A percentile compares a stretch with the other conserved stretches of the same genome.
Evolutionary conservation across 2,888 invertebrate species (phyloP).

Genomic region (Caradrina kadenii): DNA sequence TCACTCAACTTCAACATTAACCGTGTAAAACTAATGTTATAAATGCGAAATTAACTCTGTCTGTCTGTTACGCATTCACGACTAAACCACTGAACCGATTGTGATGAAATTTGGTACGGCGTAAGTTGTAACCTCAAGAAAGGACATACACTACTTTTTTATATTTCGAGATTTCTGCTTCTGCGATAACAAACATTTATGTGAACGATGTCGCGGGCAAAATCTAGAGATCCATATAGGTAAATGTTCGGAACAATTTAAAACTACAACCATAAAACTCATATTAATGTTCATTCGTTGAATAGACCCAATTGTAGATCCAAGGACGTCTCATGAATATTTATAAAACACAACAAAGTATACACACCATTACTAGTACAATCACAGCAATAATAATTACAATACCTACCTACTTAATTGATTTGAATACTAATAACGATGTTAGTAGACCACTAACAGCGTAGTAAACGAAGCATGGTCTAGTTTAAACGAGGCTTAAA

Average conservation of each 20-base stretch:
- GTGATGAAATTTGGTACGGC: too few relatives aligned
- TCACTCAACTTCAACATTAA: neutral
- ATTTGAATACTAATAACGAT: constrained; percentile 38
- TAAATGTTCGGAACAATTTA: constrained; percentile 19
- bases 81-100: too few relatives aligned
- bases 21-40: neutral
- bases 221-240: neutral
- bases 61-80: too few relatives aligned
- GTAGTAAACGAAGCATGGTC: constrained; percentile 15
- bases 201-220: too few relatives aligned
- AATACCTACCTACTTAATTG: constrained; percentile 19
- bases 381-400: constrained; percentile 19
- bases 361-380: constrained; percentile 19
- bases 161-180: too few relatives aligned
- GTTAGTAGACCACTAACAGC: constrained; percentile 22
- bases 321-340: constrained; percentile 51
- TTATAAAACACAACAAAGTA: constrained; percentile 32
- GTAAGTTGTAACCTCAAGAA: too few relatives aligned
- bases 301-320: constrained; percentile 41
- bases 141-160: too few relatives aligned
- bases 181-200: too few relatives aligned
- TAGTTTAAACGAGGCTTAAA: neutral
- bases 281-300: constrained; percentile 30
- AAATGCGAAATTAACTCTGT: too few relatives aligned
- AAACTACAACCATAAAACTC: constrained; percentile 32